Evolutionary conservation across 2,113 vertebrate genomes (phyloP).

Genomic region (Ailurus styani): DNA sequence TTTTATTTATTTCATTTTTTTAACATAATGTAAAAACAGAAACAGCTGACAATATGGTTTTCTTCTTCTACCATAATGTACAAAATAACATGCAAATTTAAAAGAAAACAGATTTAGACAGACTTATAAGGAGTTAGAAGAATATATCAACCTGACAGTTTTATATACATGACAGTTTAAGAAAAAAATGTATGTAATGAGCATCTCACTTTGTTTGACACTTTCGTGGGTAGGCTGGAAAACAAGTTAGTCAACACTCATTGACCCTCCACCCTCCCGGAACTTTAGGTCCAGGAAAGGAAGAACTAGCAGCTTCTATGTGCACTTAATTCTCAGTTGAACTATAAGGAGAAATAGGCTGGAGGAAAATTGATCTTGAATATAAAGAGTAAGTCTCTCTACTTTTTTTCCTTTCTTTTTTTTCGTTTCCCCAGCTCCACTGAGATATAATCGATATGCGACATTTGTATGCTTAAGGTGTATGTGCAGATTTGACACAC

Average conservation of each 20-base stretch:
- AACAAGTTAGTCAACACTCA: not conserved
- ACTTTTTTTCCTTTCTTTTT: not conserved
- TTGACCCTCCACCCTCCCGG: not conserved
- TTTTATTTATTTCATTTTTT: not conserved
- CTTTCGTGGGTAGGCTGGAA: not conserved
- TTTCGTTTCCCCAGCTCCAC: not conserved
- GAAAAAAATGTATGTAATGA: not conserved
- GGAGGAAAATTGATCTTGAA: not conserved
- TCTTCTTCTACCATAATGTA: not conserved
- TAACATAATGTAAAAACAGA: not conserved
- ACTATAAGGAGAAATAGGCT: not conserved
- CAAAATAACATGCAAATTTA: constrained; percentile 9
- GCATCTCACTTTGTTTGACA: not conserved
- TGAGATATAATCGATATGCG: not conserved
- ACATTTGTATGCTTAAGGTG: not conserved
- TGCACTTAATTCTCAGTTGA: not conserved
- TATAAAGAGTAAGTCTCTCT: not conserved
- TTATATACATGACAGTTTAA: not conserved
- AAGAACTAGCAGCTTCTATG: not conserved
- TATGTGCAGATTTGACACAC: not conserved
- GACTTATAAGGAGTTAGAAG: not conserved
- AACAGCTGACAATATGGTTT: not conserved
- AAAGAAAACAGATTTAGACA: not conserved
- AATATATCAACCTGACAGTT: not conserved
- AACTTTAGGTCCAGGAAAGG: not conserved